Percentiles rank a stretch among this genome's conserved stretches.
Conservation (phyloP, 2,797 vertebrate species). For the Percopsis omiscomaycus region DNA sequence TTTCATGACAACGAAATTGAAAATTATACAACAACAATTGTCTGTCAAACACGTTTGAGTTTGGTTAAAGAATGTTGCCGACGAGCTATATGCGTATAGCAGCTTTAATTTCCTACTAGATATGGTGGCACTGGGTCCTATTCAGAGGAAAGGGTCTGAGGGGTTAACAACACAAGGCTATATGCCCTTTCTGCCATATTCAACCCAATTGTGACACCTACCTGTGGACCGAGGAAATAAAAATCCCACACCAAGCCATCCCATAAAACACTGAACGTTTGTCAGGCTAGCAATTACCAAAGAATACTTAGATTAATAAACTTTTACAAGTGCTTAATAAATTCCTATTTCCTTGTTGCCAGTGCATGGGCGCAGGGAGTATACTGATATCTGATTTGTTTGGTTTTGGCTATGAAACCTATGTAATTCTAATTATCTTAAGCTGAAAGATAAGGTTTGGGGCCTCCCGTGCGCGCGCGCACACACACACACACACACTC, state of each 20-base stretch:
- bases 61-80: conserved; percentile 44
- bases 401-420: conserved; percentile 63
- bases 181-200: conserved; percentile 84
- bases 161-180: conserved; percentile 78
- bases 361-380: neutral
- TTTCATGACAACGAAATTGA: conserved; percentile 59
- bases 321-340: conserved; percentile 47
- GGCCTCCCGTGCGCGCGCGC: conserved; percentile 71
- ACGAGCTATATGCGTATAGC: conserved; percentile 73
- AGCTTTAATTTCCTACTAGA: conserved; percentile 75
- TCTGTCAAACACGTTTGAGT: conserved; percentile 24
- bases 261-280: conserved; percentile 19
- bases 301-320: conserved; percentile 18
- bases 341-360: conserved; percentile 28
- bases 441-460: conserved; percentile 61
- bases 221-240: conserved; percentile 91
- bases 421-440: conserved; percentile 64
- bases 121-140: conserved; percentile 88
- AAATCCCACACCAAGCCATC: conserved; percentile 55
- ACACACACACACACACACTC: conserved; percentile 68
- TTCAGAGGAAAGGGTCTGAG: conserved; percentile 80
- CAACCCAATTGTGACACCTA: conserved; percentile 99
- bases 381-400: conserved; percentile 41
- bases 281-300: conserved; percentile 9
- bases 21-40: conserved; percentile 39